Percentiles rank a stretch among this genome's conserved stretches.
Conservation (phyloP, 2,888 invertebrate genomes). For the Choreutis nemorana region DNA sequence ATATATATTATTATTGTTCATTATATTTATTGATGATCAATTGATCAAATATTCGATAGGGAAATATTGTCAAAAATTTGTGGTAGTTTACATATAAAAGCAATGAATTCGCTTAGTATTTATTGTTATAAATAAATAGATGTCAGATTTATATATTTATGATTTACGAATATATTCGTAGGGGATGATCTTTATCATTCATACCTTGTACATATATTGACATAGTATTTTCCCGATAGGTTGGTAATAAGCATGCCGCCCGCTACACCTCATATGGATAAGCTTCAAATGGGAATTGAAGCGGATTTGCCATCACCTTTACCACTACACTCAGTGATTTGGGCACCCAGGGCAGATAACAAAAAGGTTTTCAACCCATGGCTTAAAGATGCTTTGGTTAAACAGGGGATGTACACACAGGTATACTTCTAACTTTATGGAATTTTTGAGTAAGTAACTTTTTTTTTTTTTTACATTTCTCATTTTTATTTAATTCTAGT, state of each 20-base stretch:
- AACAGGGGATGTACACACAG: conserved; percentile 90
- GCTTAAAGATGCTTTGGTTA: conserved; percentile 90
- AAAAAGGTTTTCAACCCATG: conserved; percentile 85
- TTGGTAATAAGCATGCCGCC: conserved; percentile 88
- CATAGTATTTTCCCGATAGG: conserved; percentile 59
- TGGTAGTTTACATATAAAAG: too few species aligned
- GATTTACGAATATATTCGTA: too few species aligned
- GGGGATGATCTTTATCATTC: too few species aligned
- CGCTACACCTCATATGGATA: conserved; percentile 86
- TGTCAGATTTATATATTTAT: too few species aligned
- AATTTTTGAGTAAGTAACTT: neutral
- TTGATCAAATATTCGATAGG: too few species aligned
- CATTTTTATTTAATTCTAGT: conserved; percentile 22
- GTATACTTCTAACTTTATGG: conserved; percentile 17
- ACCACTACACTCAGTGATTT: conserved; percentile 84
- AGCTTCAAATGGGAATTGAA: conserved; percentile 74
- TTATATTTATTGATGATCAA: too few species aligned
- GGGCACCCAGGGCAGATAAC: conserved; percentile 88
- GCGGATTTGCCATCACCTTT: conserved; percentile 73
- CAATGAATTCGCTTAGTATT: too few species aligned
- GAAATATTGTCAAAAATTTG: too few species aligned
- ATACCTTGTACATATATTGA: too few species aligned
- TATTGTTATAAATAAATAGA: too few species aligned
- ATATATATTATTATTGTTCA: too few species aligned
- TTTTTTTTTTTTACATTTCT: neutral